These are phyloP conservation scores for Muscina levida DNA, from an alignment of 2,888 invertebrate species.

Conservation along the genomic window DNA sequence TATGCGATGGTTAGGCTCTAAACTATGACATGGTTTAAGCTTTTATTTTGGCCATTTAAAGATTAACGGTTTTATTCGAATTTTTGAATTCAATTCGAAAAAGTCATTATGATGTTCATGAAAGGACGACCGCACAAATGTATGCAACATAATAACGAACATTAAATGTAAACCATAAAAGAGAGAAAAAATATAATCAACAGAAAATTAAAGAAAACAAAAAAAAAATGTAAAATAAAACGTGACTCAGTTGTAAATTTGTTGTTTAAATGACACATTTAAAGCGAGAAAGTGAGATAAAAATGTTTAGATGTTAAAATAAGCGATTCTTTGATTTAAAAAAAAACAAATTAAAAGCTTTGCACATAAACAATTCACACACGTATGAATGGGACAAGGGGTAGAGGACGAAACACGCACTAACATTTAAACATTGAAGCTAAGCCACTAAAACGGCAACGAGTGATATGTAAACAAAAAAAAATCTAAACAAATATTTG, in stretches of 20 bases:
- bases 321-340: not conserved
- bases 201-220: conserved; percentile 52
- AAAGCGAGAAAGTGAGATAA: conserved; percentile 50
- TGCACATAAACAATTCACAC: not conserved
- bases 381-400: not conserved
- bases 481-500: no score
- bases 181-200: conserved; percentile 66
- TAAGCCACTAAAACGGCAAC: no score
- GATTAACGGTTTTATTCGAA: conserved; percentile 59
- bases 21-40: conserved; percentile 77
- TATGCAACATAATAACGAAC: conserved; percentile 67
- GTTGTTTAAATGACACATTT: conserved; percentile 30
- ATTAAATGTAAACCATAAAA: conserved; percentile 66
- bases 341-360: conserved; percentile 13
- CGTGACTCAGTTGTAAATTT: conserved; percentile 18
- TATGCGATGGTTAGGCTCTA: conserved; percentile 71
- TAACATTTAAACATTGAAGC: conserved; percentile 35
- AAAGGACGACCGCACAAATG: conserved; percentile 63
- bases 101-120: conserved; percentile 56
- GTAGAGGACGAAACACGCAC: not conserved
- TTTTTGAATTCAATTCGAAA: conserved; percentile 51
- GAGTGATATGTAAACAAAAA: no score
- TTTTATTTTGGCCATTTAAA: conserved; percentile 69
- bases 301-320: not conserved
- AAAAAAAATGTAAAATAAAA: conserved; percentile 54